Evolutionary conservation across 2,797 vertebrate species (phyloP).

Genomic region (Agapornis canus): DNA sequence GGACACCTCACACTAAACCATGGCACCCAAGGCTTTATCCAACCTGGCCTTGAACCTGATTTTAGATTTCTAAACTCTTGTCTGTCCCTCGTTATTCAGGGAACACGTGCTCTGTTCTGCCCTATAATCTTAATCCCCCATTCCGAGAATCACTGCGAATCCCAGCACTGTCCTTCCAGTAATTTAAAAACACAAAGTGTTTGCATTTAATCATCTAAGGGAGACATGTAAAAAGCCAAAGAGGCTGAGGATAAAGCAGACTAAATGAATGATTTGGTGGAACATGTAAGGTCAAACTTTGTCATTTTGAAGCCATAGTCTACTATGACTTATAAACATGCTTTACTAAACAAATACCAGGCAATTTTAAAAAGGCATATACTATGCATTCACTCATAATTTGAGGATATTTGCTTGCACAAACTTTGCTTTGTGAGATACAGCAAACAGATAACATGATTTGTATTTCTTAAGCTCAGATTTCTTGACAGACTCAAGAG

Average conservation of each 20-base stretch:
- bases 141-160: neutral
- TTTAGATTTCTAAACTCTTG: neutral
- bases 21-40: too few species aligned
- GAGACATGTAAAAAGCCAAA: neutral
- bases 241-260: neutral
- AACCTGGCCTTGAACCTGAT: neutral
- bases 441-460: neutral
- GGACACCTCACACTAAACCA: too few species aligned
- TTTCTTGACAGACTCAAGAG: neutral
- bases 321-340: neutral
- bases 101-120: neutral
- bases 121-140: neutral
- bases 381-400: neutral
- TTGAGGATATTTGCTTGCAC: neutral
- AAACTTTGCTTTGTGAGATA: neutral
- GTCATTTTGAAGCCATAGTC: neutral
- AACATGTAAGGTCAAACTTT: neutral
- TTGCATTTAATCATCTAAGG: neutral
- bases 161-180: neutral
- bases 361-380: neutral
- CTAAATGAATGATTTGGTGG: neutral
- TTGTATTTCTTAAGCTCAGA: neutral
- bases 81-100: neutral
- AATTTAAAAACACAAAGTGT: neutral
- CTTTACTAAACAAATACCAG: neutral